A percentile compares a stretch with the other conserved stretches of the same genome.
Evolutionary conservation across 2,797 vertebrate species (phyloP).

Genomic region (Scolopax bukidnonensis): DNA sequence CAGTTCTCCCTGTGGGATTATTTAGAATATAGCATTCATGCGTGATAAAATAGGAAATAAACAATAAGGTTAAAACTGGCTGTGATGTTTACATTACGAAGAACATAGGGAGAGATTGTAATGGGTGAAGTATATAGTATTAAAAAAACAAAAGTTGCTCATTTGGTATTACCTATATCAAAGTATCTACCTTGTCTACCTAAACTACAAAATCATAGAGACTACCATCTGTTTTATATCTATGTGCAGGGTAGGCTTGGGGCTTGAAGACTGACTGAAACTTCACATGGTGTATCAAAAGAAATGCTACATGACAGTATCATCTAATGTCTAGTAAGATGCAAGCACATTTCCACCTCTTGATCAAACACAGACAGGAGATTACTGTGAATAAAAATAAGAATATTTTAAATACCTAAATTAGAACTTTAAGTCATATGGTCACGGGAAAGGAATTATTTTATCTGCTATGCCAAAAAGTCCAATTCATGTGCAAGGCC

Average conservation of each 20-base stretch:
- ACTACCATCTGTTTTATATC: background rate
- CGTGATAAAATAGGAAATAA: background rate
- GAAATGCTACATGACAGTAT: background rate
- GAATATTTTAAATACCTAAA: background rate
- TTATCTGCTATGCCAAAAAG: background rate
- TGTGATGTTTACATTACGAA: background rate
- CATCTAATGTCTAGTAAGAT: background rate
- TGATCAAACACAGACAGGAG: background rate
- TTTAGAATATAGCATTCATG: background rate
- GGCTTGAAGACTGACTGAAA: background rate
- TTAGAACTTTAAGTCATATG: background rate
- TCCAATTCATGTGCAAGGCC: background rate
- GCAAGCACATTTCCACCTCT: background rate
- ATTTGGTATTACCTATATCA: background rate
- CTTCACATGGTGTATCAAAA: background rate
- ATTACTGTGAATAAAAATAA: background rate
- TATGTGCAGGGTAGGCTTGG: background rate
- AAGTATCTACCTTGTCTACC: background rate
- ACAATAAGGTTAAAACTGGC: background rate
- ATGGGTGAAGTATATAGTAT: background rate
- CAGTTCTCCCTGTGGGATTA: background rate
- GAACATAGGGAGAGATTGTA: background rate
- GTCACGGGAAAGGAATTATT: background rate
- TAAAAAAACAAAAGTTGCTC: background rate
- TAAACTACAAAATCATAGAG: background rate